phyloP scores from a whole-genome alignment of 2,797 vertebrate species.

The Rhincodon typus region DNA sequence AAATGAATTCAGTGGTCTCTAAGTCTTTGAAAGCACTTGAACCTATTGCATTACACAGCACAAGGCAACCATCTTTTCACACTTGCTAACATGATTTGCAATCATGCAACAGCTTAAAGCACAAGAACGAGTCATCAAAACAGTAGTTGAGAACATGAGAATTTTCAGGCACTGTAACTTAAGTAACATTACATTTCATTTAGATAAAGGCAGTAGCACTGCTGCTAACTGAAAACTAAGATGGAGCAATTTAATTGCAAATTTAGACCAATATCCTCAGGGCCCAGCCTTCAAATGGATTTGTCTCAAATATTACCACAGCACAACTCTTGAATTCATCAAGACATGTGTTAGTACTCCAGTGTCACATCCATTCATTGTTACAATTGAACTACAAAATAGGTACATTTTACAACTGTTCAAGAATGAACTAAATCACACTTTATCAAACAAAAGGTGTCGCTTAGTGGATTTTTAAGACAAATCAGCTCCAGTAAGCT shows the following conservation, averaged over 20 bases:
- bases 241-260: background rate
- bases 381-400: background rate
- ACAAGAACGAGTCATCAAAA: conserved; percentile 29
- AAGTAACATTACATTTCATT: conserved; percentile 25
- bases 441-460: background rate
- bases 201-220: background rate
- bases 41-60: background rate
- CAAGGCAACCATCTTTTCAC: background rate
- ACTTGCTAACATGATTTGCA: background rate
- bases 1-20: background rate
- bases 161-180: conserved; percentile 11
- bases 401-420: background rate
- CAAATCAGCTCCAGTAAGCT: background rate
- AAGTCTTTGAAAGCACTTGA: background rate
- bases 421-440: background rate
- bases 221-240: conserved; percentile 6
- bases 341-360: background rate
- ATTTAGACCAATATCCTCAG: background rate
- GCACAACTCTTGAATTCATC: background rate
- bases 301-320: background rate
- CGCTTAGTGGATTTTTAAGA: background rate
- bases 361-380: background rate
- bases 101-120: background rate
- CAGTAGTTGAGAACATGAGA: conserved; percentile 34
- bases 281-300: background rate